Evolutionary conservation across 2,113 vertebrate species (phyloP).

Genomic region (Indicator maculatus): DNA sequence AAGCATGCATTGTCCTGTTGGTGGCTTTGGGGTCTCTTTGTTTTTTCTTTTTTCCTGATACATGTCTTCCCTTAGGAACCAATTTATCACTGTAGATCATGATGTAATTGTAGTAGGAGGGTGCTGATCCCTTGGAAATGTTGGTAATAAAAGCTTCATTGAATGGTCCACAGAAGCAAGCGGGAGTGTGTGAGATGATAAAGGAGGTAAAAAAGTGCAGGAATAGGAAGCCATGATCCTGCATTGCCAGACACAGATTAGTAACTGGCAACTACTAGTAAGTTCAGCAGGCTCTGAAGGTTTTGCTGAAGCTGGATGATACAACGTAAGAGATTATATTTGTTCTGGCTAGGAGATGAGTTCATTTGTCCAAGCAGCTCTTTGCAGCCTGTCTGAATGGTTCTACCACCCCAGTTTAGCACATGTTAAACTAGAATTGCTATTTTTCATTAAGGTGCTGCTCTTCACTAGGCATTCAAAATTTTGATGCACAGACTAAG

Average conservation of each 20-base stretch:
- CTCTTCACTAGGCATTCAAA: background rate
- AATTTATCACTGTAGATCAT: background rate
- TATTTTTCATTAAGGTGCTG: background rate
- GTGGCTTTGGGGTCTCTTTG: background rate
- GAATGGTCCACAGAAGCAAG: background rate
- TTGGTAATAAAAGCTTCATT: background rate
- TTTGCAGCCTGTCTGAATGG: background rate
- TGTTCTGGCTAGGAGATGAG: slow-evolving; percentile 13
- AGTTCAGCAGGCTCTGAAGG: background rate
- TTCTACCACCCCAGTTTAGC: background rate
- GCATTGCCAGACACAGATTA: background rate
- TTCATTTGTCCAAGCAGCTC: background rate
- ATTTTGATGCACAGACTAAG: background rate
- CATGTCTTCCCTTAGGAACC: background rate
- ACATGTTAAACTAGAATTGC: background rate
- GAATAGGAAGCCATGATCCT: background rate
- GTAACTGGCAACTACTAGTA: background rate
- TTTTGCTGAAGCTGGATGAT: background rate
- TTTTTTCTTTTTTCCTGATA: background rate
- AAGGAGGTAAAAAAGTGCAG: background rate
- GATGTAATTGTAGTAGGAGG: background rate
- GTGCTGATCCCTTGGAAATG: background rate
- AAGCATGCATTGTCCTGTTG: background rate
- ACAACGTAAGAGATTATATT: background rate
- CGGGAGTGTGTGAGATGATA: background rate